phyloP scores from a whole-genome alignment of 2,888 invertebrate species.

The Chymomyza caudatula region DNA sequence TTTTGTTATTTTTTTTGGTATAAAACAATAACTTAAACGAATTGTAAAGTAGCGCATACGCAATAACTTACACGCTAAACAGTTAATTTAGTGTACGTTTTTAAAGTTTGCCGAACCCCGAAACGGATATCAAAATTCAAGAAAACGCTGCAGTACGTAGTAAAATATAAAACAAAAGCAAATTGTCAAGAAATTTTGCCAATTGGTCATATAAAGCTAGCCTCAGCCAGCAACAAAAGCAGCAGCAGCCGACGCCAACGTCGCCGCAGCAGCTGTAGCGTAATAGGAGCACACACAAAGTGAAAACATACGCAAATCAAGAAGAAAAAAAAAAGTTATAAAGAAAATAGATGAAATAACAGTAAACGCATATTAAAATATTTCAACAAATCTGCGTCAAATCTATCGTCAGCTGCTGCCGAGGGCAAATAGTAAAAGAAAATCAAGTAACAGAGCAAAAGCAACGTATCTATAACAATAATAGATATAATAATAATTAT shows the following conservation, averaged over 20 bases:
- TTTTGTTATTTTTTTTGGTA: conserved; percentile 44
- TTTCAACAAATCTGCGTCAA: conserved; percentile 38
- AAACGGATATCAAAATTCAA: conserved; percentile 3
- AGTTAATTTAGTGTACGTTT: conserved; percentile 15
- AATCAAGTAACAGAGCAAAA: too few relatives aligned
- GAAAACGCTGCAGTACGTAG: conserved; percentile 47
- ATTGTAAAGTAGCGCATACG: conserved; percentile 22
- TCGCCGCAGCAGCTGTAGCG: conserved; percentile 32
- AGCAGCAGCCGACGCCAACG: not conserved
- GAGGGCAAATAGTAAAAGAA: conserved; percentile 16
- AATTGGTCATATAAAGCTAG: conserved; percentile 26
- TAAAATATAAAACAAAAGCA: conserved; percentile 33
- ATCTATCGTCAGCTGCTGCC: conserved; percentile 1
- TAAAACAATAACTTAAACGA: conserved; percentile 40
- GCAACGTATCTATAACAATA: not conserved
- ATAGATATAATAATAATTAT: not conserved
- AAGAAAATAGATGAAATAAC: conserved; percentile 44
- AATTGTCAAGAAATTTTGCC: conserved; percentile 34
- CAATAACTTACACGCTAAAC: conserved; percentile 30
- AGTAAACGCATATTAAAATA: not conserved
- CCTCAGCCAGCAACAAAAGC: not conserved
- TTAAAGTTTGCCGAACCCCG: conserved; percentile 27
- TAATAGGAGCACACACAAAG: conserved; percentile 15
- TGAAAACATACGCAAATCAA: conserved; percentile 25
- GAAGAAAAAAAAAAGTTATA: conserved; percentile 38